These are phyloP conservation scores for Manis javanica DNA, from an alignment of 2,797 vertebrate genomes.

Conservation along the genomic window DNA sequence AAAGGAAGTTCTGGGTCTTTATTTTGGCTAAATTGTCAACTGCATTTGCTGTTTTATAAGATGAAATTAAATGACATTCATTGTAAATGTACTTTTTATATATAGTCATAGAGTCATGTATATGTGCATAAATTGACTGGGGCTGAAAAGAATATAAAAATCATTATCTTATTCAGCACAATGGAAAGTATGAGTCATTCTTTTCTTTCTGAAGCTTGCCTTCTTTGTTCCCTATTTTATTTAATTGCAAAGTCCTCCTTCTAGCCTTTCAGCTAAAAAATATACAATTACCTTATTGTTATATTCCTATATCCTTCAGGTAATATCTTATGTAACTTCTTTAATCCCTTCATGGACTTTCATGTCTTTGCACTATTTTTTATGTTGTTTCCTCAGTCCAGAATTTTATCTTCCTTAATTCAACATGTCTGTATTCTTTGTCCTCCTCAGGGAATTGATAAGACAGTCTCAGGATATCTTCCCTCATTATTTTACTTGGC, in stretches of 20 bases:
- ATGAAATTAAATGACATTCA: neutral
- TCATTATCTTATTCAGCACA: neutral
- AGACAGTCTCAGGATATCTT: neutral
- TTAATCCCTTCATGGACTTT: neutral
- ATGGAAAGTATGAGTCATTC: constrained; percentile 8
- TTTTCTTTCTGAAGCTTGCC: neutral
- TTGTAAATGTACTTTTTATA: constrained; percentile 54
- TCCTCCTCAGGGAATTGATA: neutral
- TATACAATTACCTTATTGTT: neutral
- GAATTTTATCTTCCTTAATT: neutral
- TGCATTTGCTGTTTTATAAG: neutral
- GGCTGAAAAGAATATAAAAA: constrained; percentile 37
- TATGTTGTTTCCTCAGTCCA: neutral
- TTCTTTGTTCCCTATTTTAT: neutral
- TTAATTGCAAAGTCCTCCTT: neutral
- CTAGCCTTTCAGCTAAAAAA: neutral
- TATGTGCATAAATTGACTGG: constrained; percentile 23
- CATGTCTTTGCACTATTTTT: neutral
- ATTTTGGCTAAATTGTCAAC: constrained; percentile 10
- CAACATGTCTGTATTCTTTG: neutral
- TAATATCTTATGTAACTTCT: neutral
- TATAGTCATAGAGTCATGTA: neutral
- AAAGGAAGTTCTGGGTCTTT: neutral
- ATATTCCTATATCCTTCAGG: neutral
- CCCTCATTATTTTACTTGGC: neutral